A percentile compares a stretch with the other conserved stretches of the same genome.
Evolutionary conservation across 2,888 invertebrate genomes (phyloP).

Genomic region (Nymphalis c-album): DNA sequence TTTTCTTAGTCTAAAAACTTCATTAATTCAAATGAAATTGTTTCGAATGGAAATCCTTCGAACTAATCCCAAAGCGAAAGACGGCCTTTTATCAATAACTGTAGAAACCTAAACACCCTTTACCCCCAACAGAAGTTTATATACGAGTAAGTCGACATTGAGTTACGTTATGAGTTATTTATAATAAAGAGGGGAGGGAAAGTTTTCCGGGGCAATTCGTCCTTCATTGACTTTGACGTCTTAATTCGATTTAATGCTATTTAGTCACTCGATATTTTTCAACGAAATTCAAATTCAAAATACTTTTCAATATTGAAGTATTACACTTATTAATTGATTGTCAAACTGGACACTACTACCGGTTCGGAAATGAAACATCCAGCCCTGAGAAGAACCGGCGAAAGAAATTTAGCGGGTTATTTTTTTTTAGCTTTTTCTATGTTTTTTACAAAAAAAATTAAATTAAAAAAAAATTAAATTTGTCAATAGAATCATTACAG

Average conservation of each 20-base stretch:
- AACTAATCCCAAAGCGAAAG: background rate
- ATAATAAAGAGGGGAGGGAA: constrained; percentile 13
- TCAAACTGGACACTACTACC: too few species aligned
- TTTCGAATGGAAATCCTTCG: background rate
- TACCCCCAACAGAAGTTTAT: constrained; percentile 17
- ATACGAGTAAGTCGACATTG: constrained; percentile 8
- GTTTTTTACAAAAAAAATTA: too few species aligned
- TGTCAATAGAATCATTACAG: too few species aligned
- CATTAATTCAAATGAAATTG: background rate
- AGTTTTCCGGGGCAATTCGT: constrained; percentile 17
- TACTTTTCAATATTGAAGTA: too few species aligned
- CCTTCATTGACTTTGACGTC: constrained; percentile 19
- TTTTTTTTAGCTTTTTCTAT: too few species aligned
- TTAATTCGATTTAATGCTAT: constrained; percentile 23
- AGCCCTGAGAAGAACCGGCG: too few species aligned
- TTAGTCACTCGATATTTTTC: constrained; percentile 19
- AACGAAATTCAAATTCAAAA: too few species aligned
- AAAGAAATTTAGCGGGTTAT: too few species aligned
- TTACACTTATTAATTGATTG: too few species aligned
- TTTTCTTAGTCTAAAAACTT: too few species aligned
- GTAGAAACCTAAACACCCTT: constrained; percentile 14
- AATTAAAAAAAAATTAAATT: too few species aligned
- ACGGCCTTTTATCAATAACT: constrained; percentile 13
- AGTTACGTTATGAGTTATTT: constrained; percentile 17
- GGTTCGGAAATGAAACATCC: too few species aligned